Evolutionary conservation across 2,888 invertebrate genomes (phyloP), one percentile per base, ranked within the genome.

Genomic region (Saturnia pavonia): DNA sequence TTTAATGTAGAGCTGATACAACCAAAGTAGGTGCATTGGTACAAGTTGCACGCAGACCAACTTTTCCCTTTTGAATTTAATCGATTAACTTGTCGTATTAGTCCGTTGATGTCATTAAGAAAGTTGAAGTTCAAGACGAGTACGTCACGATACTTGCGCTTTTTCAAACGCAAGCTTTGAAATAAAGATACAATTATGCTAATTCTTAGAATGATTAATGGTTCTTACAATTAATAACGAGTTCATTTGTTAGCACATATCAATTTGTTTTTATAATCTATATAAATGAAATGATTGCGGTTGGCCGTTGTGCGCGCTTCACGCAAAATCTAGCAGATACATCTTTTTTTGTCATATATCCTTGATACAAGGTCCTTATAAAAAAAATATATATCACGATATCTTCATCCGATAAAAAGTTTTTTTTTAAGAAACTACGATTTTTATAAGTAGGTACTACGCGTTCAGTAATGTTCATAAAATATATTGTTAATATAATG

Each of bases 71-170:
- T 82, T 81, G 80, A 82, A 82, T 78, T 78, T 77, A 82, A 77
- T 78, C 77, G 87, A 84, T 87, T 85, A 87, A 85, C 79, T 89
- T 78, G 83, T 88, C 34, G 40, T n/a, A 40, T 76, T 73, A 63
- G 75, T 79, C 78, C 74, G 42, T 54, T 71, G 63, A 68, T 74
- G 78, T 79, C 73, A 79, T 74, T 77, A 86, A 84, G 90, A 91
- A 91, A 91, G 91, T 89, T 85, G 86, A 87, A 76, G 76, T 79
- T 82, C 84, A 72, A 85, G 85, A 85, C 82, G 54, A 83, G 79
- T 80, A 80, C 74, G 78, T 74, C 81, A 82, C 79, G 79, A 78
- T 75, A 75, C 79, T 81, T 78, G 78, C 78, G 76, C 77, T 54
- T 78, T 76, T 77, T 77, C 71, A 69, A 72, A 63, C 60, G 67